These are phyloP conservation scores for Macheiramphus alcinus DNA, from an alignment of 2,113 vertebrate species.

Conservation along the genomic window DNA sequence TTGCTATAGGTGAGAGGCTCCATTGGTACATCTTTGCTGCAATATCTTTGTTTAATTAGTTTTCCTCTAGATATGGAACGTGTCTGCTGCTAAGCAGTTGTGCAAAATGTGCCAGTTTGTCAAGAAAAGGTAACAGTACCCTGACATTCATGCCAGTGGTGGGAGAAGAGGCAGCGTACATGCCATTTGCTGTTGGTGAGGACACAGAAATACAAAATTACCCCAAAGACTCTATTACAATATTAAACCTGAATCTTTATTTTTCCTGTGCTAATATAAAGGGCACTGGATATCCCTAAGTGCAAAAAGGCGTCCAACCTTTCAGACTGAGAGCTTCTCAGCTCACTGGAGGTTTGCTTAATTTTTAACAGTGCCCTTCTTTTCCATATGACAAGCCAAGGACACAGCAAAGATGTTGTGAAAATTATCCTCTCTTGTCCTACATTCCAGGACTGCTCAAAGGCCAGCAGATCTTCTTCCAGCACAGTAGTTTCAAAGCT, in stretches of 20 bases:
- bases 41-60: background rate
- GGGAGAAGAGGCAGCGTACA: background rate
- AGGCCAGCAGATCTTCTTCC: background rate
- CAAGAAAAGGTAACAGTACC: background rate
- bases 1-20: background rate
- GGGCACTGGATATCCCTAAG: background rate
- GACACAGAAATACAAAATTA: background rate
- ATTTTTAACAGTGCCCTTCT: background rate
- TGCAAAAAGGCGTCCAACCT: background rate
- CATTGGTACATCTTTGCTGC: background rate
- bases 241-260: background rate
- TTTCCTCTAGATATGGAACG: background rate
- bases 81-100: background rate
- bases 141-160: background rate
- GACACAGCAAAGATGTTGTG: background rate
- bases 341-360: background rate
- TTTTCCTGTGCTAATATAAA: background rate
- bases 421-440: background rate
- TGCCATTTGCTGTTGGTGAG: background rate
- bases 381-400: background rate
- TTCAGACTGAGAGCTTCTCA: background rate
- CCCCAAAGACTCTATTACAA: background rate
- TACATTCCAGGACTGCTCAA: background rate
- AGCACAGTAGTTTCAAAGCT: background rate
- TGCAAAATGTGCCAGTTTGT: background rate